Evolutionary conservation across 64 coral and sea anemone species (phyloP).

Genomic region (Actinia equina): DNA sequence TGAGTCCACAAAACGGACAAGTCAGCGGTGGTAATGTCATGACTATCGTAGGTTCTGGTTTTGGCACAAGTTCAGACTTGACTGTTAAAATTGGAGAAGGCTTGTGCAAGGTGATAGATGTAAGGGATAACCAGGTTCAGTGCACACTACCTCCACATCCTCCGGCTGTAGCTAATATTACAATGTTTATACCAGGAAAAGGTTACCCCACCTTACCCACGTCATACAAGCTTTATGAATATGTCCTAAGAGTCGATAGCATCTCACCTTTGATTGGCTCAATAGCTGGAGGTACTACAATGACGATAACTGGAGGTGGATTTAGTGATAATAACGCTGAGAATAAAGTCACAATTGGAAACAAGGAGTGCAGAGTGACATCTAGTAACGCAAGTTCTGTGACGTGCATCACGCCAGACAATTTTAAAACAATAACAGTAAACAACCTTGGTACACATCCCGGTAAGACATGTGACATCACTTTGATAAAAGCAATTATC

Average conservation of each 20-base stretch:
- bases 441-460: constrained; percentile 60
- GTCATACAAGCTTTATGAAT: constrained; percentile 24
- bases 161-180: constrained; percentile 45
- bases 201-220: constrained; percentile 31
- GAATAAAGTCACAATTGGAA: constrained; percentile 37
- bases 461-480: constrained; percentile 33
- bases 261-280: constrained; percentile 73
- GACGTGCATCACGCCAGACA: constrained; percentile 41
- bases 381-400: constrained; percentile 45
- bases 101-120: constrained; percentile 34
- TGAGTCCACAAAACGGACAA: constrained; percentile 45
- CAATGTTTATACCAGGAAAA: constrained; percentile 38
- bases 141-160: constrained; percentile 41
- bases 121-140: constrained; percentile 28
- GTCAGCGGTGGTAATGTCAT: constrained; percentile 52
- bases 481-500: not conserved
- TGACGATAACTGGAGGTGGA: constrained; percentile 66
- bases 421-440: constrained; percentile 43
- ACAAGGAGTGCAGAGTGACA: constrained; percentile 43
- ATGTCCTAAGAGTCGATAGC: constrained; percentile 32
- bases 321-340: constrained; percentile 46
- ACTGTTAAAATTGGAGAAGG: constrained; percentile 45
- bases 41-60: constrained; percentile 58
- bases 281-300: constrained; percentile 47
- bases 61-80: constrained; percentile 19